Base-by-base conservation (phyloP, 2,888 invertebrate genomes). In the Sceliomorpha sp. region DNA sequence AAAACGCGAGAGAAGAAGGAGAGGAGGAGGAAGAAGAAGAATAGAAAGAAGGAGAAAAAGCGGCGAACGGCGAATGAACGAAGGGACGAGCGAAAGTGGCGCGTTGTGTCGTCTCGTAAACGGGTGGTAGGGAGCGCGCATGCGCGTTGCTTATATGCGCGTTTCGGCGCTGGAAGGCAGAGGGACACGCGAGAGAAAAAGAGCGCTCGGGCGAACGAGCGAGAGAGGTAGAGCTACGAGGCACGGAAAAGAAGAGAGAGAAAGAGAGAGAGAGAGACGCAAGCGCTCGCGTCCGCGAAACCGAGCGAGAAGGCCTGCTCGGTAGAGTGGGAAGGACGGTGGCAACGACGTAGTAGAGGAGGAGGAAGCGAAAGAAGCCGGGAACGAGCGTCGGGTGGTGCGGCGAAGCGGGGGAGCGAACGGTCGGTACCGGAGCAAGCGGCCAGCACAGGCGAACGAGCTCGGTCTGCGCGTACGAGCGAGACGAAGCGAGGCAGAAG, bases 21-120 rank as follows among this genome's bases (percentile, higher is more conserved):
- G 79, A 83, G 79, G 80, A 79, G 80, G 80, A 81, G 78, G 72
- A 64, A 64, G 74, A 14, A 15, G 40, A 20, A 50, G 29, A 29
- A 42, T 29, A 50, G 47, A 47, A 47, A 39, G 58, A 47, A 14
- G 15, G 48, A 31, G 31, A 36, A 50, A 53, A 45, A 34, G 53
- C 24, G 42, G 36, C 9, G 42, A 29, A 42, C 47, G 26, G 8
- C 14, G 44, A 51, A 44, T n/a, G n/a, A n/a, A n/a, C n/a, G n/a
- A n/a, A n/a, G n/a, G n/a, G n/a, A n/a, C n/a, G n/a, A n/a, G n/a
- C n/a, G n/a, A n/a, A n/a, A n/a, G n/a, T n/a, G n/a, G 34, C 36
- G 40, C 59, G 34, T 14, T 31, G 62, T 13, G 7, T 17, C 51
- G 60, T 42, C 42, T 32, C 36, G n/a, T n/a, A n/a, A n/a, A n/a